A percentile compares a stretch with the other conserved stretches of the same genome.
Evolutionary conservation across 2,113 vertebrate species (phyloP).

Genomic region (Phylloscopus whistleri): DNA sequence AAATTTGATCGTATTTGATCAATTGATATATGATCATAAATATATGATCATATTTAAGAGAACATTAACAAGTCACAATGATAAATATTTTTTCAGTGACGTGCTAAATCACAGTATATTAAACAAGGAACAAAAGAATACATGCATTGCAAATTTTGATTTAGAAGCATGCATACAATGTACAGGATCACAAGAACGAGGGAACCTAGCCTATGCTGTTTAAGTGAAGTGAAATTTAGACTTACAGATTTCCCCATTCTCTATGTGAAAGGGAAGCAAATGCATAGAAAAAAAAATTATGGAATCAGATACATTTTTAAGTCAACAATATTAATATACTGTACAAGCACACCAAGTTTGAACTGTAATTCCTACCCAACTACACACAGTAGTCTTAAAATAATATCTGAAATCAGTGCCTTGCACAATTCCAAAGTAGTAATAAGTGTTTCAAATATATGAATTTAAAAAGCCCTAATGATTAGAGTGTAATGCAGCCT

Average conservation of each 20-base stretch:
- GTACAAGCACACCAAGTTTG: background rate
- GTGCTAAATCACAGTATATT: background rate
- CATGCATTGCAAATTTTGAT: background rate
- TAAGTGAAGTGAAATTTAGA: slow-evolving; percentile 61
- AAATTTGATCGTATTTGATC: background rate
- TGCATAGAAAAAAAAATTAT: slow-evolving; percentile 23
- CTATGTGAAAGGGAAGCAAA: slow-evolving; percentile 83
- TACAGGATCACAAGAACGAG: background rate
- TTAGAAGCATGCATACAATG: background rate
- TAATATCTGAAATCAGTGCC: background rate
- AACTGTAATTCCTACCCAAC: background rate
- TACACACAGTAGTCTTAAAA: background rate
- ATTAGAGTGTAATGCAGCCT: background rate
- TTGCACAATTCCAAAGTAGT: background rate
- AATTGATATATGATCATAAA: no score
- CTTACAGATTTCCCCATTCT: slow-evolving; percentile 98
- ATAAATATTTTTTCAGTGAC: background rate
- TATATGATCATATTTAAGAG: background rate
- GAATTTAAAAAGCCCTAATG: background rate
- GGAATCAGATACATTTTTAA: background rate
- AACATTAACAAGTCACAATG: background rate
- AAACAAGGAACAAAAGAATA: background rate
- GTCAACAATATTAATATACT: background rate
- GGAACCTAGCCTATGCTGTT: background rate
- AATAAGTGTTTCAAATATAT: background rate